Evolutionary conservation across 1,140 invertebrate species (phyloP).

Genomic region (Hesperophylax magnus): DNA sequence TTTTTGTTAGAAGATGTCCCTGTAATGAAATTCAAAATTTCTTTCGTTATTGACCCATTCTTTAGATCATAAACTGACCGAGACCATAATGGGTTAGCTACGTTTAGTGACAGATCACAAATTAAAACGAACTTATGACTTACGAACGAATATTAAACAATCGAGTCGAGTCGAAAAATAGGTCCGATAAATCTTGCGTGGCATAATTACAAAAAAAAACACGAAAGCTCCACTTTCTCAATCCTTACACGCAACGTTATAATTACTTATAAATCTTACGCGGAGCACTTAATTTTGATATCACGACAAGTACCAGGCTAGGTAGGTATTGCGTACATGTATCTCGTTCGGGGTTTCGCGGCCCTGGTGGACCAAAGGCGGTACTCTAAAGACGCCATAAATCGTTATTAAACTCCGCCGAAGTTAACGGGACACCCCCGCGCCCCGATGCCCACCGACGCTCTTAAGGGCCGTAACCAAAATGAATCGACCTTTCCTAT

Average conservation of each 20-base stretch:
- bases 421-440: constrained; percentile 35
- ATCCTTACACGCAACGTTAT: constrained; percentile 38
- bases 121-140: neutral
- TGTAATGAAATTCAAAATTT: too few relatives aligned
- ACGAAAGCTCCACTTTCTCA: constrained; percentile 21
- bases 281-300: constrained; percentile 54
- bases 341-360: too few relatives aligned
- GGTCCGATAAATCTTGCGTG: neutral
- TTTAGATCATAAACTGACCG: too few relatives aligned
- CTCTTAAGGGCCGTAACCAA: constrained; percentile 18
- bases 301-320: constrained; percentile 43
- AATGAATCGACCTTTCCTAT: constrained; percentile 25
- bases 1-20: too few relatives aligned
- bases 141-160: neutral
- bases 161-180: neutral
- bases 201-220: neutral
- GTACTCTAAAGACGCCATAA: constrained; percentile 28
- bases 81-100: too few relatives aligned
- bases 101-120: too few relatives aligned
- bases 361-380: constrained; percentile 18
- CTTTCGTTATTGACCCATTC: too few relatives aligned
- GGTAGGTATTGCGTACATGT: too few relatives aligned
- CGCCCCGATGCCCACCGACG: neutral
- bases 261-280: constrained; percentile 52
- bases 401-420: constrained; percentile 40